phyloP scores from a whole-genome alignment of 2,888 invertebrate genomes.

The Euphydryas editha region DNA sequence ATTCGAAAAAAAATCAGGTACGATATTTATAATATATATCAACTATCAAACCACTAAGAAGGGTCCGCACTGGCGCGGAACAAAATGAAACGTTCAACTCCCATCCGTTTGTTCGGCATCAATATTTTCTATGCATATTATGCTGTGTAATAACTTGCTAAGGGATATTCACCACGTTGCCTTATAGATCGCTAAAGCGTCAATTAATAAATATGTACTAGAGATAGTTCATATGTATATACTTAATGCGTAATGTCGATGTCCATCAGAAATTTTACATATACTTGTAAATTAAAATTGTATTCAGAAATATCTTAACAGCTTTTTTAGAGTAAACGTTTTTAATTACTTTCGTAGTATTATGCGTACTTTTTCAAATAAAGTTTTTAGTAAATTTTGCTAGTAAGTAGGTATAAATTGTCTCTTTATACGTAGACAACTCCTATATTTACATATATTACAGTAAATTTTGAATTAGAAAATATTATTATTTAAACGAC shows the following conservation, averaged over 20 bases:
- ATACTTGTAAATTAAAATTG: too few species aligned
- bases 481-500: too few species aligned
- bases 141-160: slow-evolving; percentile 20
- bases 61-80: slow-evolving; percentile 79
- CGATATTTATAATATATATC: slow-evolving; percentile 20
- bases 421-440: too few species aligned
- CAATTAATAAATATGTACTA: neutral
- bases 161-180: slow-evolving; percentile 29
- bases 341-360: too few species aligned
- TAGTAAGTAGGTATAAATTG: too few species aligned
- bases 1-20: neutral
- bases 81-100: slow-evolving; percentile 57
- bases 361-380: too few species aligned
- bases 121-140: slow-evolving; percentile 34
- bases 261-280: too few species aligned
- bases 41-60: slow-evolving; percentile 39
- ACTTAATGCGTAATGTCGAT: neutral
- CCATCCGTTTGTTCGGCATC: slow-evolving; percentile 40
- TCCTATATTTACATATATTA: too few species aligned
- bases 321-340: too few species aligned
- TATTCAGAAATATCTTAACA: too few species aligned
- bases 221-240: neutral
- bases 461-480: too few species aligned
- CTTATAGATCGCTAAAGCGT: slow-evolving; percentile 8
- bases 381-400: too few species aligned